A percentile compares a stretch with the other conserved stretches of the same genome.
These are phyloP conservation scores for Agraylea sexmaculata DNA, from an alignment of 1,140 invertebrate genomes.

Conservation along the genomic window DNA sequence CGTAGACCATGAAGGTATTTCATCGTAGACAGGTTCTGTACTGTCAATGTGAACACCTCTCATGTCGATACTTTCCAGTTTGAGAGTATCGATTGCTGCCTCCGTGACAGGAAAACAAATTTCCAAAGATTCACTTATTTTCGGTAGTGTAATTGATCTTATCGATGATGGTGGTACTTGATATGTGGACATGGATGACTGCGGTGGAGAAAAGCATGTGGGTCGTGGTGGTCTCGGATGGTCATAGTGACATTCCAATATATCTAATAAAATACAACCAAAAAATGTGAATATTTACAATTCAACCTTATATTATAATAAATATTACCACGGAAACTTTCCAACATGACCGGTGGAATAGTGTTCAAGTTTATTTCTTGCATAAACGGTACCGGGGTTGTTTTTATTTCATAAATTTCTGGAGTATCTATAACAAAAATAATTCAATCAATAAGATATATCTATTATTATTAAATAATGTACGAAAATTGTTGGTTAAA, in stretches of 20 bases:
- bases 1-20: slow-evolving; percentile 37
- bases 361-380: slow-evolving; percentile 35
- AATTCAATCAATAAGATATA: not conserved
- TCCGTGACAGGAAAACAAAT: slow-evolving; percentile 18
- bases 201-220: slow-evolving; percentile 14
- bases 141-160: not conserved
- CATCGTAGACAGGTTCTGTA: slow-evolving; percentile 35
- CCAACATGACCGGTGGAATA: slow-evolving; percentile 38
- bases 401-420: slow-evolving; percentile 1
- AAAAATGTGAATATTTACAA: not conserved
- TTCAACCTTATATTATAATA: slow-evolving; percentile 3
- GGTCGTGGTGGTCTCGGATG: slow-evolving; percentile 24
- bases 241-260: slow-evolving; percentile 39
- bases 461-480: not conserved
- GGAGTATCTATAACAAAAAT: not conserved
- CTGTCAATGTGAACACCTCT: no score
- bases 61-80: slow-evolving; percentile 21
- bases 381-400: slow-evolving; percentile 33
- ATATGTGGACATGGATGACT: slow-evolving; percentile 12
- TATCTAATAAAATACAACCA: slow-evolving; percentile 25
- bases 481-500: slow-evolving; percentile 6
- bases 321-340: slow-evolving; percentile 37
- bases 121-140: slow-evolving; percentile 12
- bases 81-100: slow-evolving; percentile 31
- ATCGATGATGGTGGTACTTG: not conserved